Evolutionary conservation across 1,140 invertebrate genomes (phyloP).

Genomic region (Bombyx mori): ASM3026992v2 NC_085124.1:12645501-12646000

Average conservation of each 20-base stretch:
- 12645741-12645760: not conserved
- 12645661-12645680: conserved; percentile 60
- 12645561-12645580: conserved; percentile 91
- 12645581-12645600: conserved; percentile 77
- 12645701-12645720: conserved; percentile 51
- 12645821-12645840: not conserved
- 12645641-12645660: conserved; percentile 41
- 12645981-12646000: conserved; percentile 30
- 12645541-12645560: conserved; percentile 90
- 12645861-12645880: not conserved
- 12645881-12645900: conserved; percentile 1
- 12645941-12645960: conserved; percentile 39
- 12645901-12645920: conserved; percentile 41
- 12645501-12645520: conserved; percentile 79
- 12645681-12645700: conserved; percentile 52
- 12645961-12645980: conserved; percentile 38
- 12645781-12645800: conserved; percentile 18
- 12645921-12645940: conserved; percentile 44
- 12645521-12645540: conserved; percentile 80
- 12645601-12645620: conserved; percentile 62
- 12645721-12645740: conserved; percentile 16
- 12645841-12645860: conserved; percentile 7
- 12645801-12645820: conserved; percentile 1
- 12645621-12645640: conserved; percentile 45
- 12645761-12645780: conserved; percentile 9